phyloP scores from a whole-genome alignment of 1,140 invertebrate species.

The Probaryconus sp. region DNA sequence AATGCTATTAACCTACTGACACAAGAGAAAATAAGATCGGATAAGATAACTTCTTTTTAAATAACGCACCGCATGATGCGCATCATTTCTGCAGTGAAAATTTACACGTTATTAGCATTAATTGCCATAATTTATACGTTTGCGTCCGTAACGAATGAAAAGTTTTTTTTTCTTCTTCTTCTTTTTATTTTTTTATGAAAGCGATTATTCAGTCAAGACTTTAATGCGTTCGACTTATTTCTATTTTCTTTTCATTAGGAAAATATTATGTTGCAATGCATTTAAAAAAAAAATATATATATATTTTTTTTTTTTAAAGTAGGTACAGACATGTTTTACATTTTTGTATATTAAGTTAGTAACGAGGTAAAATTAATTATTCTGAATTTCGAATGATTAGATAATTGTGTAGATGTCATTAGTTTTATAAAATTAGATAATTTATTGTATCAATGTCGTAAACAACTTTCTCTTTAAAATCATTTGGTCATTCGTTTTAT shows the following conservation, averaged over 20 bases:
- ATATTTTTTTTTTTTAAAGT: too few species aligned
- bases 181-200: conserved; percentile 8
- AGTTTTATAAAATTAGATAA: conserved; percentile 50
- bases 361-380: too few species aligned
- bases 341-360: too few species aligned
- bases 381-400: too few species aligned
- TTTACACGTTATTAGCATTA: conserved; percentile 23
- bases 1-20: conserved; percentile 16
- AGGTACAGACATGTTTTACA: too few species aligned
- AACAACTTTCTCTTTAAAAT: conserved; percentile 40
- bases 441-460: conserved; percentile 46
- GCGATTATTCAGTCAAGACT: conserved; percentile 1
- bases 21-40: background rate
- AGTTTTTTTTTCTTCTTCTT: too few species aligned
- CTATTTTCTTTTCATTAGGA: too few species aligned
- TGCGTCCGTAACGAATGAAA: background rate
- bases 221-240: too few species aligned
- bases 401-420: too few species aligned
- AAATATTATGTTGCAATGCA: too few species aligned
- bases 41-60: background rate
- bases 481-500: conserved; percentile 19
- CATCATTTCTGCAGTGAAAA: conserved; percentile 3
- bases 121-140: conserved; percentile 14
- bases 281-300: too few species aligned
- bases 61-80: background rate